These are phyloP conservation scores for Salvelinus sp. DNA, from an alignment of 2,113 vertebrate genomes.

Conservation along the genomic window DNA sequence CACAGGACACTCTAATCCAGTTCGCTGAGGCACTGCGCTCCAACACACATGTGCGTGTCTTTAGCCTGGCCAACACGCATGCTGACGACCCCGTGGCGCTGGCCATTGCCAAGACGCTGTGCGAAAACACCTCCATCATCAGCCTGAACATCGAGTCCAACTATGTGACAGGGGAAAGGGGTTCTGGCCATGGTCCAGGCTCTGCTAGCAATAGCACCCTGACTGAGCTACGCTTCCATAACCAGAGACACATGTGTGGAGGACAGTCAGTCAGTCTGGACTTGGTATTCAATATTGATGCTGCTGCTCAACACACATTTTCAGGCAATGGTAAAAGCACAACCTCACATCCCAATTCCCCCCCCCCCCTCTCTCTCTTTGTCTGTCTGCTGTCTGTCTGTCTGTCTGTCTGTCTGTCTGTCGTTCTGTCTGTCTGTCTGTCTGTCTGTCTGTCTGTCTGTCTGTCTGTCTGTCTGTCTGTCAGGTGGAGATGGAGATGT, in stretches of 20 bases:
- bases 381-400: background rate
- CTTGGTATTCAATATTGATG: no score
- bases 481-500: constrained; percentile 97
- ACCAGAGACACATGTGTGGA: constrained; percentile 96
- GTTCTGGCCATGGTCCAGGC: constrained; percentile 89
- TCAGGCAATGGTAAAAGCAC: background rate
- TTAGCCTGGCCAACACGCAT: constrained; percentile 90
- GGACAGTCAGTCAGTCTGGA: constrained; percentile 65
- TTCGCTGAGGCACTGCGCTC: constrained; percentile 85
- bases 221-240: constrained; percentile 94
- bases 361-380: background rate
- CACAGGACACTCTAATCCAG: constrained; percentile 82
- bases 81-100: constrained; percentile 87
- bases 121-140: constrained; percentile 83
- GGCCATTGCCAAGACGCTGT: constrained; percentile 87
- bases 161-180: constrained; percentile 91
- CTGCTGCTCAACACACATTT: background rate
- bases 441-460: background rate
- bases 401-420: background rate
- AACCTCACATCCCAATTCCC: background rate
- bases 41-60: constrained; percentile 84
- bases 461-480: background rate
- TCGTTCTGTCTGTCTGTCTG: background rate
- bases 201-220: constrained; percentile 82
- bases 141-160: constrained; percentile 95